Base-by-base conservation (phyloP, 2,888 invertebrate species). In the Platycheirus albimanus region DNA sequence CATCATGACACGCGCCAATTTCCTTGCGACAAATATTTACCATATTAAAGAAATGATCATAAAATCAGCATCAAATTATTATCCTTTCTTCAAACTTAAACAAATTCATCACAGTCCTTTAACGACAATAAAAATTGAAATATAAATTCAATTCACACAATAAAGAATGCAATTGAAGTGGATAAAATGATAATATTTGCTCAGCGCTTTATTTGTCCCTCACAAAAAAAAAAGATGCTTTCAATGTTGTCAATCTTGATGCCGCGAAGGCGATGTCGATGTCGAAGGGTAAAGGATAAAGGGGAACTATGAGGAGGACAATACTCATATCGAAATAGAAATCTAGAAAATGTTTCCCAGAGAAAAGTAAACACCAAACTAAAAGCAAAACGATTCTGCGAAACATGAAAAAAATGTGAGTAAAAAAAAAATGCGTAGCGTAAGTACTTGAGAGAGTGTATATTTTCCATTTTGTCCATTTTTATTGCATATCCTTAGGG, bases 401-500 rank as follows among this genome's bases (percentile, higher is more conserved):
- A 15, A 41, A 28, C 15, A 41, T 15, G 28, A 15, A 58, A 2
- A 11, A 10, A 10, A 43, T 11, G n/a, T n/a, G 15, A 51, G 19
- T 28, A 7, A 2, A 51, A 45, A 30, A 64, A 78, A 49, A 45
- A 58, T 72, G 71, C 72, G 72, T 78, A 61, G 71, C 72, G 72
- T 78, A 61, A 66, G 51, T 51, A 78, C 64, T 71, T 78, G 58
- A 58, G 58, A 72, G 72, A n/a, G n/a, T n/a, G n/a, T n/a, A n/a
- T 56, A 28, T 58, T 52, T 61, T 72, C 49, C 64, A 66, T 77
- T 71, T 74, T 38, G 56, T 47, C 41, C 56, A 64, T 54, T 71
- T n/a, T 78, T 72, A 78, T 72, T 78, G 72, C 49, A 58, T 72
- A 54, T 51, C 78, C 72, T 78, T 30, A 72, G 78, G 78, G 66